These are phyloP conservation scores for Nothobranchius kuhntae DNA, from an alignment of 2,113 vertebrate species.

Conservation along the genomic window DNA sequence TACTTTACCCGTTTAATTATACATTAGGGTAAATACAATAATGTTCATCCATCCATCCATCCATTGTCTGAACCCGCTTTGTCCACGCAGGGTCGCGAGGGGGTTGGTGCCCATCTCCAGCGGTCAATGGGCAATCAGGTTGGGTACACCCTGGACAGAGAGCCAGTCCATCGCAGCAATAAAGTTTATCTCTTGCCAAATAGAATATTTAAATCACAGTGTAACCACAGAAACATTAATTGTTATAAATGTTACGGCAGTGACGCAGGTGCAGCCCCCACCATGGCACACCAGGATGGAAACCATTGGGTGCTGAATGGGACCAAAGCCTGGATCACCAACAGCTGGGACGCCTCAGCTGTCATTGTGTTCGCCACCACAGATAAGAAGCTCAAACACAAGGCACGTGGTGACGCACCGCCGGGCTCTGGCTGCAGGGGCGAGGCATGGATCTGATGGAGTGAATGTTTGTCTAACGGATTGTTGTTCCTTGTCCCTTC, in stretches of 20 bases:
- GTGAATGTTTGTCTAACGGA: not conserved
- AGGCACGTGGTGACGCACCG: constrained; percentile 68
- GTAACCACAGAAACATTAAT: too few relatives aligned
- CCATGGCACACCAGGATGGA: constrained; percentile 81
- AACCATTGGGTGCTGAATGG: constrained; percentile 94
- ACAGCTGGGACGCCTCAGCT: constrained; percentile 93
- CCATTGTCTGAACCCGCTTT: too few relatives aligned
- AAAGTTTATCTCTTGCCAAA: too few relatives aligned
- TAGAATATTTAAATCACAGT: too few relatives aligned
- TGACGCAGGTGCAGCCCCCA: constrained; percentile 90
- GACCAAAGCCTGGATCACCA: constrained; percentile 99
- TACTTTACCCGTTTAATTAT: too few relatives aligned
- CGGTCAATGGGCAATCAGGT: too few relatives aligned
- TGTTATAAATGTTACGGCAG: constrained; percentile 84
- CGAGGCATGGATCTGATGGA: not conserved
- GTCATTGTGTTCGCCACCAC: constrained; percentile 90
- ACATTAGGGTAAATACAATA: too few relatives aligned
- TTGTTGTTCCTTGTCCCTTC: not conserved
- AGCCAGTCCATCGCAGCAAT: too few relatives aligned
- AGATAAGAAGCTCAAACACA: constrained; percentile 87
- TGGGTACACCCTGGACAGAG: too few relatives aligned
- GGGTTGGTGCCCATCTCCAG: too few relatives aligned
- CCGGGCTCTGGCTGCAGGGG: not conserved
- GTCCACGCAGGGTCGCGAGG: too few relatives aligned
- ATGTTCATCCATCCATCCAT: too few relatives aligned